Conservation (phyloP, 1,140 invertebrate species). For the Drosophila obscura region DNA sequence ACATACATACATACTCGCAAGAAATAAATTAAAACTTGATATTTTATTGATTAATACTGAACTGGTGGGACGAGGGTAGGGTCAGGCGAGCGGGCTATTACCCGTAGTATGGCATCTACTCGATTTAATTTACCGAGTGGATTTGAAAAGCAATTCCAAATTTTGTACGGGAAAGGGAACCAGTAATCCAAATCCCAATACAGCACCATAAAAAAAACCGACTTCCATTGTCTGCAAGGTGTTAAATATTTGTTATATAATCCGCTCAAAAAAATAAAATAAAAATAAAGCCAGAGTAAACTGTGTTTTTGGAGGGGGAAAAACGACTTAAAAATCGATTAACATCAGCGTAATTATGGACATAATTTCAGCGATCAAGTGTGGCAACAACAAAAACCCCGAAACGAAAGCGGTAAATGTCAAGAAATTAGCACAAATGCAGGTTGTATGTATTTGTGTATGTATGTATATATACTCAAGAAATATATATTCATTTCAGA, state of each 20-base stretch:
- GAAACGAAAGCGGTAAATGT: conserved; percentile 51
- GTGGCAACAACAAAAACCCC: conserved; percentile 70
- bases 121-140: conserved; percentile 43
- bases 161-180: conserved; percentile 19
- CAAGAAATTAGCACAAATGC: conserved; percentile 50
- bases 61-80: conserved; percentile 5
- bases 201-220: conserved; percentile 8
- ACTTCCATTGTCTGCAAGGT: conserved; percentile 70
- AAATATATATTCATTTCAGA: conserved; percentile 21
- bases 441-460: conserved; percentile 12
- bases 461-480: conserved; percentile 11
- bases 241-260: conserved; percentile 81
- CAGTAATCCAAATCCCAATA: conserved; percentile 35
- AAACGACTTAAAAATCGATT: conserved; percentile 79
- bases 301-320: conserved; percentile 11
- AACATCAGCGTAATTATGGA: conserved; percentile 71
- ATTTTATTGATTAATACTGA: conserved; percentile 76
- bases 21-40: conserved; percentile 63
- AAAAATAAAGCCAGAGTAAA: neutral
- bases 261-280: conserved; percentile 32
- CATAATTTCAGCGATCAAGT: conserved; percentile 70
- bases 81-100: conserved; percentile 17
- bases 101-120: conserved; percentile 46
- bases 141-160: conserved; percentile 49
- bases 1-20: conserved; percentile 32